phyloP scores from a whole-genome alignment of 2,888 invertebrate genomes.

The Electrophaes corylata region DNA sequence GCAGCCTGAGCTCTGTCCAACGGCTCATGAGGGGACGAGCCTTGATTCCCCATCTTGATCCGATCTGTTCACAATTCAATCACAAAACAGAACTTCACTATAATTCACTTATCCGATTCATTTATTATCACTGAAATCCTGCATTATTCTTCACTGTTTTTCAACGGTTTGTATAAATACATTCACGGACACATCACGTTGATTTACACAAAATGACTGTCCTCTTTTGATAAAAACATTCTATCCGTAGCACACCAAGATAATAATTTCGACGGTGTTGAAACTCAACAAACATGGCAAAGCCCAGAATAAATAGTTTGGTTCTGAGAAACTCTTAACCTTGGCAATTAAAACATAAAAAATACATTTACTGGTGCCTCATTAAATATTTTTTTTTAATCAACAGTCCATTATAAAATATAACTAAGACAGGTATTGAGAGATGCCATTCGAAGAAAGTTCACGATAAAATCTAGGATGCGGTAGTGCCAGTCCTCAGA shows the following conservation, averaged over 20 bases:
- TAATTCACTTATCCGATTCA: conserved; percentile 50
- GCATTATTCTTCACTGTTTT: conserved; percentile 36
- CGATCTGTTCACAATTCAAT: conserved; percentile 41
- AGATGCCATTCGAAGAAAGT: conserved; percentile 23
- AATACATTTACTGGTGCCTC: conserved; percentile 48
- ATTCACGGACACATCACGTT: conserved; percentile 60
- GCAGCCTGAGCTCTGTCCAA: conserved; percentile 87
- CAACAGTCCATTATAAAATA: conserved; percentile 19
- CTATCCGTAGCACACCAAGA: conserved; percentile 70
- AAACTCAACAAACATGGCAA: conserved; percentile 75
- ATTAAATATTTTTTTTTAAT: conserved; percentile 45
- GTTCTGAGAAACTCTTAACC: conserved; percentile 68
- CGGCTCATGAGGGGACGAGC: conserved; percentile 92
- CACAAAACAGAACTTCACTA: conserved; percentile 50
- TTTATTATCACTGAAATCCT: conserved; percentile 32
- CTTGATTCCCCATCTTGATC: conserved; percentile 90
- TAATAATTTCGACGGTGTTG: conserved; percentile 75
- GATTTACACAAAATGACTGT: conserved; percentile 60
- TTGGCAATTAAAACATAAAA: conserved; percentile 60
- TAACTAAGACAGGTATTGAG: background rate
- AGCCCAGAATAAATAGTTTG: conserved; percentile 73
- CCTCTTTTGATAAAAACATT: conserved; percentile 67
- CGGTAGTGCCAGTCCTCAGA: conserved; percentile 63
- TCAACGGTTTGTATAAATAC: conserved; percentile 57
- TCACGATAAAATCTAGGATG: conserved; percentile 57